Conservation (phyloP, 2,113 vertebrate species). For the Typhlomys cinereus region DNA sequence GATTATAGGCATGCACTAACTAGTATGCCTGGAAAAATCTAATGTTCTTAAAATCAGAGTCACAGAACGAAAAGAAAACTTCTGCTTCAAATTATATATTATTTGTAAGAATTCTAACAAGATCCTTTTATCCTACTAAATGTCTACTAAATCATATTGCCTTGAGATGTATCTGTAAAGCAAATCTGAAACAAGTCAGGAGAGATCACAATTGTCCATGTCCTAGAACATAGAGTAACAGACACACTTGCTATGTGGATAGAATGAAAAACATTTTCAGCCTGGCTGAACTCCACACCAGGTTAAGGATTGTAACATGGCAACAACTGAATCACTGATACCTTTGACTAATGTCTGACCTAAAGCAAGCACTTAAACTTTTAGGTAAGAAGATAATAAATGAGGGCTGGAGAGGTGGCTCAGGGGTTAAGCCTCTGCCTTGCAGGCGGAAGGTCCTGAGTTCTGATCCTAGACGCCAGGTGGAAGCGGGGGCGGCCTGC, state of each 20-base stretch:
- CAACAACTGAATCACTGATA: neutral
- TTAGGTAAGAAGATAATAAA: neutral
- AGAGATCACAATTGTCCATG: neutral
- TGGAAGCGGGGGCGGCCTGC: no score
- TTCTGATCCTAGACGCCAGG: no score
- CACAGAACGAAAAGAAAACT: neutral
- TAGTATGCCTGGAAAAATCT: neutral
- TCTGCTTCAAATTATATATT: neutral
- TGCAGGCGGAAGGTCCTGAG: no score
- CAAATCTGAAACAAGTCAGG: neutral
- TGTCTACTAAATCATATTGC: neutral
- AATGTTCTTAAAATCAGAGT: neutral
- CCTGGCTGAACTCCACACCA: neutral
- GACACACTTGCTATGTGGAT: neutral
- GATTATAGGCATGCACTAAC: neutral
- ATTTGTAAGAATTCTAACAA: neutral
- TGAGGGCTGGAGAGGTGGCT: no score
- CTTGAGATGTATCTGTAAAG: neutral
- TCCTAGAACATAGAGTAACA: neutral
- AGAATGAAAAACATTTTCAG: neutral
- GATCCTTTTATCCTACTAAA: neutral
- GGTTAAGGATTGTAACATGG: neutral
- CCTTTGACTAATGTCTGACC: neutral
- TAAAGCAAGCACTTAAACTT: neutral
- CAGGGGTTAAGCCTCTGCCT: no score